Percentiles rank a stretch among this genome's conserved stretches.
Evolutionary conservation across 2,797 vertebrate genomes (phyloP).

Genomic region (Lepus townsendii): DNA sequence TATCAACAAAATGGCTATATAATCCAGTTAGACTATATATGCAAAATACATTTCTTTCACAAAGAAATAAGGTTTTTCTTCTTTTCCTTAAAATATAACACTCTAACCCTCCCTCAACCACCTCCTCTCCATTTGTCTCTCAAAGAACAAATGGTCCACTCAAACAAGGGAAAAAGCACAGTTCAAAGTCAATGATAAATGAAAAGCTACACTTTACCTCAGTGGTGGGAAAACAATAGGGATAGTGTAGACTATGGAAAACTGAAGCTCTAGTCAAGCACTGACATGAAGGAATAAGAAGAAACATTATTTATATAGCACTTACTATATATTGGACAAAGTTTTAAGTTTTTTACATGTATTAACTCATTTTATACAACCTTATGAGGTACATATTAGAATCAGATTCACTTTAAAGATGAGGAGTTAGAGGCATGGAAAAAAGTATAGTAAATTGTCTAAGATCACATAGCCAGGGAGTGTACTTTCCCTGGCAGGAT

Average conservation of each 20-base stretch:
- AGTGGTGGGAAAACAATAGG: not conserved
- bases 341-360: not conserved
- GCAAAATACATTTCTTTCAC: not conserved
- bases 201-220: not conserved
- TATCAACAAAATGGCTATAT: conserved; percentile 1
- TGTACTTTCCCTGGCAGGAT: not conserved
- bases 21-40: not conserved
- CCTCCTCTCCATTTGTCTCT: not conserved
- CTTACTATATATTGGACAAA: not conserved
- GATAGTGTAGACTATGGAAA: not conserved
- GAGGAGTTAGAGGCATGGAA: not conserved
- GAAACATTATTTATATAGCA: fast-evolving
- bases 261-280: not conserved
- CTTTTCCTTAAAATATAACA: not conserved
- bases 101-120: fast-evolving
- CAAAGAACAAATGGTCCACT: not conserved
- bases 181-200: not conserved
- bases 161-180: not conserved
- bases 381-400: not conserved
- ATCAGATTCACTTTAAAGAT: not conserved
- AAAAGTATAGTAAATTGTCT: not conserved
- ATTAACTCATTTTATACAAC: not conserved
- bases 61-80: not conserved
- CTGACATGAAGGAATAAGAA: not conserved
- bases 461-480: not conserved